Evolutionary conservation across 2,888 invertebrate genomes (phyloP).

Genomic region (Xestobium rufovillosum): DNA sequence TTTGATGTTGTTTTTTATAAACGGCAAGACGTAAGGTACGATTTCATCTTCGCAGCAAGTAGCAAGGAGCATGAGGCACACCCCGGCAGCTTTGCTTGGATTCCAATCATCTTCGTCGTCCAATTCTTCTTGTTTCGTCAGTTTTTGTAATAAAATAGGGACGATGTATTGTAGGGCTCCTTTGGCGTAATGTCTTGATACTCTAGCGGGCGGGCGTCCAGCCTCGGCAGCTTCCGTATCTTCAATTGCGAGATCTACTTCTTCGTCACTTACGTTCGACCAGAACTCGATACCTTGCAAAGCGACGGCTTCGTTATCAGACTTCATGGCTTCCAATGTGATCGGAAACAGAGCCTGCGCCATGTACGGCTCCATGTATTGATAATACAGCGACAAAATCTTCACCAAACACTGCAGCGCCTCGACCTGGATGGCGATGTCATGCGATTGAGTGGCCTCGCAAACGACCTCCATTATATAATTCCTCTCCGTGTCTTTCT

Average conservation of each 20-base stretch:
- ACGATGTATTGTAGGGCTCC: slow-evolving; percentile 93
- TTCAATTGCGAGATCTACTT: slow-evolving; percentile 91
- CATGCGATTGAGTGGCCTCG: slow-evolving; percentile 92
- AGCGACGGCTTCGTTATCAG: slow-evolving; percentile 90
- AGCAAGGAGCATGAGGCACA: slow-evolving; percentile 95
- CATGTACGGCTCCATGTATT: slow-evolving; percentile 99
- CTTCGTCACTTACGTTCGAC: slow-evolving; percentile 99
- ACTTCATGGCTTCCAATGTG: slow-evolving; percentile 97
- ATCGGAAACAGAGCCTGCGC: slow-evolving; percentile 95
- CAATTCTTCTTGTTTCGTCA: slow-evolving; percentile 94
- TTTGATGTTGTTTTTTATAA: slow-evolving; percentile 91
- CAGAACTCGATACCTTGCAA: slow-evolving; percentile 99
- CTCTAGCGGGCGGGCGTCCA: slow-evolving; percentile 87
- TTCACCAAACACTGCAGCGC: slow-evolving; percentile 96
- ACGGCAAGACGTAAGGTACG: slow-evolving; percentile 91
- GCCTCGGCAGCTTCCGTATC: slow-evolving; percentile 89
- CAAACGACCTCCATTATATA: slow-evolving; percentile 99
- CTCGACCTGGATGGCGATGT: slow-evolving; percentile 84
- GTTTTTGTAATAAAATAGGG: slow-evolving; percentile 85
- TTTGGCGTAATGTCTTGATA: slow-evolving; percentile 95
- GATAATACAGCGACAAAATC: slow-evolving; percentile 97
- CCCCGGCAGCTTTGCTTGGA: slow-evolving; percentile 97
- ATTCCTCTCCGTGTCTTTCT: slow-evolving; percentile 93
- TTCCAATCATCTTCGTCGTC: slow-evolving; percentile 99
- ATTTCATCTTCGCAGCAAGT: slow-evolving; percentile 97